Evolutionary conservation across 2,888 invertebrate species (phyloP), one percentile per base, ranked within the genome.

Genomic region (Ectemnius cavifrons): DNA sequence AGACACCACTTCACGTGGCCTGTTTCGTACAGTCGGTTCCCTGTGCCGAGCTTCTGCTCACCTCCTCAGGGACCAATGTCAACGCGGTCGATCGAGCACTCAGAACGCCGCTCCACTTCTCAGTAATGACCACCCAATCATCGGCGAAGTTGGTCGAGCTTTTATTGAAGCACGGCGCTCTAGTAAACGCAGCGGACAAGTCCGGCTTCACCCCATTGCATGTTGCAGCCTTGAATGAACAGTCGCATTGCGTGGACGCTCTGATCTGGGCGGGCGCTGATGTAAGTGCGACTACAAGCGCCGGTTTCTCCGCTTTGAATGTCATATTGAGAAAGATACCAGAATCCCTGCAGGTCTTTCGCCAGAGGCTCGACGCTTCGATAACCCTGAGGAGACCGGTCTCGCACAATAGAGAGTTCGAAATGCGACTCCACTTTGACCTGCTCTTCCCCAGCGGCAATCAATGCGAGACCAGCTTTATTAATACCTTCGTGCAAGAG

Each of bases 1-100:
- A 92, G 82, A 92, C 92, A 0, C 89, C 93, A 0, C 87, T 93
- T 1, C 93, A 93, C 83, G 89, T 93, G 11, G 93, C 93, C 0
- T 91, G 91, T 37, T 88, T 89, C 71, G 86, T 89, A 0, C 91
- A 91, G 58, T 89, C 89, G 2, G 71, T 88, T 0, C 74, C 86
- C 0, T 89, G 91, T 49, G 88, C 88, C 2, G 89, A 91, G 57
- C 71, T 90, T 1, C 77, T 92, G 2, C 81, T 91, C 0, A 75
- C 73, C 1, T 72, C 82, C 0, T 84, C 85, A 0, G 89, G 87
- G 1, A 85, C 86, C 23, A 90, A 91, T 65, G 86, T 91, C 0
- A 92, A 92, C 71, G 88, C 89, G 2, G 85, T 88, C 1, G 91
- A 92, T 73, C 81, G 89, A 1, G 86, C 90, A 5, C 88, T 88